A percentile compares a stretch with the other conserved stretches of the same genome.
phyloP scores from a whole-genome alignment of 2,797 vertebrate genomes.

The Takifugu rubripes region DNA sequence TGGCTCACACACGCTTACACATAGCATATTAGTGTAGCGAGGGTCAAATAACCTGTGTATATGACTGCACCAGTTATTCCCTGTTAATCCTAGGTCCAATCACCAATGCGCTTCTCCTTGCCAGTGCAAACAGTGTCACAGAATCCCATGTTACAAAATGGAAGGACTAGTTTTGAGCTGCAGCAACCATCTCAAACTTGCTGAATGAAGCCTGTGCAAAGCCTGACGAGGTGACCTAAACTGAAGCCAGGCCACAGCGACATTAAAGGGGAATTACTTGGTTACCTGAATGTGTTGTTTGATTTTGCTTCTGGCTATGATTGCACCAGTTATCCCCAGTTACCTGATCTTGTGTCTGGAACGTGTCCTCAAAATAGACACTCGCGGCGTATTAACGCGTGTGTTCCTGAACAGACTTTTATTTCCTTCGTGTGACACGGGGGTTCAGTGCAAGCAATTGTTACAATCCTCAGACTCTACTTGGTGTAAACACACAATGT shows the following conservation, averaged over 20 bases:
- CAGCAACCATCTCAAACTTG: conserved; percentile 68
- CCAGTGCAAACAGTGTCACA: conserved; percentile 59
- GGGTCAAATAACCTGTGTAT: conserved; percentile 19
- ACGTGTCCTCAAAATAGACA: too few species aligned
- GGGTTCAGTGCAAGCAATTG: conserved; percentile 32
- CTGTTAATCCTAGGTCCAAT: conserved; percentile 38
- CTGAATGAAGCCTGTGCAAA: conserved; percentile 47
- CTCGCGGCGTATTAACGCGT: not conserved
- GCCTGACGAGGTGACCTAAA: conserved; percentile 35
- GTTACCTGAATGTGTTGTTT: conserved; percentile 10
- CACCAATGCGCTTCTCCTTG: conserved; percentile 54
- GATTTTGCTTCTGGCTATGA: conserved; percentile 17
- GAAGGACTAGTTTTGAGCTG: conserved; percentile 35
- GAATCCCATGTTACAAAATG: conserved; percentile 18
- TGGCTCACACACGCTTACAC: not conserved
- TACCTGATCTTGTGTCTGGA: conserved; percentile 1
- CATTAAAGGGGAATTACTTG: not conserved
- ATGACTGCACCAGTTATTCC: conserved; percentile 9
- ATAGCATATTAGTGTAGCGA: not conserved
- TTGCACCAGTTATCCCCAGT: conserved; percentile 4
- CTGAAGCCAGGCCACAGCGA: conserved; percentile 41
- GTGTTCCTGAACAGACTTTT: conserved; percentile 33
- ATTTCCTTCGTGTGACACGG: conserved; percentile 30
- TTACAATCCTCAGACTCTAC: conserved; percentile 35
- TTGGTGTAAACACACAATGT: conserved; percentile 40